Percentiles rank a stretch among this genome's conserved stretches.
Evolutionary conservation across 2,888 invertebrate genomes (phyloP).

Genomic region (Caradrina clavipalpis): DNA sequence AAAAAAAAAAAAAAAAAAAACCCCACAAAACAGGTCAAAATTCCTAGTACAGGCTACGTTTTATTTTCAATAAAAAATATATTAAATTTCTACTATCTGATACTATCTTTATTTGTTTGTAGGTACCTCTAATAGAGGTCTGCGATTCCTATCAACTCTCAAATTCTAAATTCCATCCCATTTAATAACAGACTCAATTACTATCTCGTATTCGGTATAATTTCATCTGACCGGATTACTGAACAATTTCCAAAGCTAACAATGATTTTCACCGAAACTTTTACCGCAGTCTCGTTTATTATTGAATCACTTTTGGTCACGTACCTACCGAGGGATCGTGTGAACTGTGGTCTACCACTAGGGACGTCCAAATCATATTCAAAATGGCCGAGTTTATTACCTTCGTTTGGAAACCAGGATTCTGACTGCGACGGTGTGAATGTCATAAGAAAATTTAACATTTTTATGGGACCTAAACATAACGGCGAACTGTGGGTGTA

Average conservation of each 20-base stretch:
- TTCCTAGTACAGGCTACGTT: too few relatives aligned
- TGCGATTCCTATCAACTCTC: background rate
- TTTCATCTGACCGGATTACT: background rate
- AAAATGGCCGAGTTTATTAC: background rate
- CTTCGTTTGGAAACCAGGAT: too few relatives aligned
- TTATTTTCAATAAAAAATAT: too few relatives aligned
- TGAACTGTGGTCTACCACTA: slow-evolving; percentile 21
- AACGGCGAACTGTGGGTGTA: too few relatives aligned
- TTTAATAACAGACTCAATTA: background rate
- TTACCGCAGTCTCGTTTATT: slow-evolving; percentile 22
- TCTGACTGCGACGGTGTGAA: too few relatives aligned
- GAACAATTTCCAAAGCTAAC: slow-evolving; percentile 20
- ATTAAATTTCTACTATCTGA: background rate
- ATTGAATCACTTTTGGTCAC: slow-evolving; percentile 32
- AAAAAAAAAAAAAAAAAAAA: too few relatives aligned
- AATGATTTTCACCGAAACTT: slow-evolving; percentile 20
- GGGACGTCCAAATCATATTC: slow-evolving; percentile 8
- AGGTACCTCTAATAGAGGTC: background rate
- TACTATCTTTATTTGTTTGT: background rate
- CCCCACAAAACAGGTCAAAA: too few relatives aligned
- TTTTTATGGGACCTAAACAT: too few relatives aligned
- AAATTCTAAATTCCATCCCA: background rate
- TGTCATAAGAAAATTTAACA: background rate
- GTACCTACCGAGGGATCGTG: slow-evolving; percentile 18
- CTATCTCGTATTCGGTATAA: background rate